Percentiles rank a stretch among this genome's conserved stretches.
phyloP scores from a whole-genome alignment of 2,888 invertebrate species.

The Apoda limacodes region DNA sequence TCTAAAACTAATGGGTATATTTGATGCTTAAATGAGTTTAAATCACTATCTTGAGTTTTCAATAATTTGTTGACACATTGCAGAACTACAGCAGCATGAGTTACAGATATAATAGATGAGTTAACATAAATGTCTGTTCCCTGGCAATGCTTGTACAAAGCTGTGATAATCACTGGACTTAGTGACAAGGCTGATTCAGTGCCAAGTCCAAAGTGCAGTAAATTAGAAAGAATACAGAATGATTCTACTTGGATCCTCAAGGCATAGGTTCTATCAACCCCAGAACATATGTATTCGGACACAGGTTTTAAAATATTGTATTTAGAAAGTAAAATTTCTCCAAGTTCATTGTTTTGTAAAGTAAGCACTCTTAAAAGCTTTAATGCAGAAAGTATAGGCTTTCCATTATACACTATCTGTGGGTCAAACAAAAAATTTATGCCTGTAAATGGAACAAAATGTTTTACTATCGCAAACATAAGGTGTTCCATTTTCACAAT shows the following conservation, averaged over 20 bases:
- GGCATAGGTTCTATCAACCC: slow-evolving; percentile 59
- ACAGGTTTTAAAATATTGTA: slow-evolving; percentile 67
- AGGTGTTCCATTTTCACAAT: slow-evolving; percentile 75
- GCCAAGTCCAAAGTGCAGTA: slow-evolving; percentile 64
- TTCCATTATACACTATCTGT: slow-evolving; percentile 67
- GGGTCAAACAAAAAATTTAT: slow-evolving; percentile 49
- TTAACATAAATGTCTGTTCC: slow-evolving; percentile 59
- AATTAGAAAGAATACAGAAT: slow-evolving; percentile 67
- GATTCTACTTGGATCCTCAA: slow-evolving; percentile 74
- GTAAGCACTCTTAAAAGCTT: slow-evolving; percentile 80
- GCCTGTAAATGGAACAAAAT: slow-evolving; percentile 67
- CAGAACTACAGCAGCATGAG: slow-evolving; percentile 69
- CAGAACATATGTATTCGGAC: slow-evolving; percentile 66
- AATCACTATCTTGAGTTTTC: slow-evolving; percentile 26
- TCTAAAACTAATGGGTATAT: slow-evolving; percentile 49
- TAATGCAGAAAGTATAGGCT: slow-evolving; percentile 77
- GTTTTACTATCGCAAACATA: slow-evolving; percentile 67
- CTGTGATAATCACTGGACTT: slow-evolving; percentile 66
- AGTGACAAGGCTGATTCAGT: slow-evolving; percentile 52
- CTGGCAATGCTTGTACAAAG: slow-evolving; percentile 70
- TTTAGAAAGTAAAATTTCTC: slow-evolving; percentile 61
- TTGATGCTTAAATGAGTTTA: slow-evolving; percentile 38
- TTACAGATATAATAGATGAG: slow-evolving; percentile 62
- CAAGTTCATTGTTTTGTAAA: slow-evolving; percentile 68
- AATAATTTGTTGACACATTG: slow-evolving; percentile 49